A percentile compares a stretch with the other conserved stretches of the same genome.
Evolutionary conservation across 2,797 vertebrate species (phyloP).

Genomic region (Danio albolineatus): DNA sequence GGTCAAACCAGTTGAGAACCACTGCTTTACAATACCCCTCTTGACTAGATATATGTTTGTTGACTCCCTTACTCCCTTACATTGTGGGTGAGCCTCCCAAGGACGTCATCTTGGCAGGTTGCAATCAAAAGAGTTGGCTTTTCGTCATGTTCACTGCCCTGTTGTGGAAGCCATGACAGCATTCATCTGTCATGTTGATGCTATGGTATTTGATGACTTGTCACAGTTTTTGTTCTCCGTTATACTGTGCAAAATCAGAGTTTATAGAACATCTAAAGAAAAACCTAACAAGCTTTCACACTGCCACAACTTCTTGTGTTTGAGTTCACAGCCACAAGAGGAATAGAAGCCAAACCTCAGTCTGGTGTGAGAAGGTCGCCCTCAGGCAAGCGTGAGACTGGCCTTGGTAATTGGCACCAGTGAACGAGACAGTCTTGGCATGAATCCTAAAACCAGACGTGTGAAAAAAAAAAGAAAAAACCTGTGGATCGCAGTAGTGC

Average conservation of each 20-base stretch:
- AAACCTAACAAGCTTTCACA: slow-evolving; percentile 32
- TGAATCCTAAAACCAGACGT: slow-evolving; percentile 12
- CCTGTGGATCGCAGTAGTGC: slow-evolving; percentile 21
- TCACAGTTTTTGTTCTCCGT: not conserved
- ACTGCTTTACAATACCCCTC: not conserved
- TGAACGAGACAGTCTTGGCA: slow-evolving; percentile 57
- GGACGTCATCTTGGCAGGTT: slow-evolving; percentile 1
- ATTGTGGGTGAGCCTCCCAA: not conserved
- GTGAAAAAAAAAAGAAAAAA: slow-evolving; percentile 31
- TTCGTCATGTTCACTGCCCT: not conserved
- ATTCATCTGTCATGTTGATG: slow-evolving; percentile 4
- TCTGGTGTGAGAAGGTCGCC: slow-evolving; percentile 27
- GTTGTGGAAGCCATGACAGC: not conserved
- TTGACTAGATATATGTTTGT: not conserved
- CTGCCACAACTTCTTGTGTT: not conserved
- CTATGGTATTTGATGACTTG: not conserved
- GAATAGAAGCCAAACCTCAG: slow-evolving; percentile 59
- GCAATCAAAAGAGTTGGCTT: not conserved
- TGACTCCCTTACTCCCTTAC: not conserved
- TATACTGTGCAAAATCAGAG: slow-evolving; percentile 1
- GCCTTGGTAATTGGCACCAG: slow-evolving; percentile 65
- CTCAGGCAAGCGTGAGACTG: slow-evolving; percentile 47
- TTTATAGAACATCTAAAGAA: not conserved
- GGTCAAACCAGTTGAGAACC: no score
- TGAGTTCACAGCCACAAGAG: slow-evolving; percentile 37